A percentile compares a stretch with the other conserved stretches of the same genome.
Evolutionary conservation across 2,797 vertebrate genomes (phyloP).

Genomic region (Allobates femoralis): DNA sequence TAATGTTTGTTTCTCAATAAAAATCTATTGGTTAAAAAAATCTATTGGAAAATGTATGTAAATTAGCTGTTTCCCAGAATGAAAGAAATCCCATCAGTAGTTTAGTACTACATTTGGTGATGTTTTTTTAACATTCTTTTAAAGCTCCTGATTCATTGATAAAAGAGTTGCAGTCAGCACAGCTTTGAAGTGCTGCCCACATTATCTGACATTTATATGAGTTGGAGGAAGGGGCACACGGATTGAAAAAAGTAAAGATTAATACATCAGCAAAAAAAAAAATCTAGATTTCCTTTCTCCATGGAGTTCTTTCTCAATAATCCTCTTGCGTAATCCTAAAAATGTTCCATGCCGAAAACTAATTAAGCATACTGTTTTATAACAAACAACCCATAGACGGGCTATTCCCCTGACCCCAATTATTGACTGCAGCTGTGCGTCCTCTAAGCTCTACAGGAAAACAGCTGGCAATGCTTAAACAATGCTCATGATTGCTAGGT

Average conservation of each 20-base stretch:
- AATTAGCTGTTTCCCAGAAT: too few relatives aligned
- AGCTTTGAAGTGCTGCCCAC: too few relatives aligned
- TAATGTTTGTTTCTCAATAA: too few relatives aligned
- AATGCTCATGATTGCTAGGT: neutral
- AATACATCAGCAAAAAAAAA: neutral
- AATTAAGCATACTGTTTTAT: constrained; percentile 47
- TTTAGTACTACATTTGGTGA: too few relatives aligned
- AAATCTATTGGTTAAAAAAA: too few relatives aligned
- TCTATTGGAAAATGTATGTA: too few relatives aligned
- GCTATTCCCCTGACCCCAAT: constrained; percentile 56
- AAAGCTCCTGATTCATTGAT: too few relatives aligned
- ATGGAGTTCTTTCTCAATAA: constrained; percentile 2
- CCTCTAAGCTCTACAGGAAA: constrained; percentile 14
- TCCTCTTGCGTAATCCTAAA: constrained; percentile 40
- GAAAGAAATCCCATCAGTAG: too few relatives aligned
- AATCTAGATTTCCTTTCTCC: neutral
- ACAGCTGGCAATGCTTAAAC: constrained; percentile 40
- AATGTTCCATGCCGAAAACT: constrained; percentile 48
- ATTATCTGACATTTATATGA: too few relatives aligned
- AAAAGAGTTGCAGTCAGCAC: too few relatives aligned
- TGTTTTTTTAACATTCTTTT: too few relatives aligned
- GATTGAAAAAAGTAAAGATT: neutral
- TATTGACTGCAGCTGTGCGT: constrained; percentile 53
- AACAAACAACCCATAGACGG: constrained; percentile 45
- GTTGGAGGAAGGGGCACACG: too few relatives aligned